These are phyloP conservation scores for Sericinus montela DNA, from an alignment of 2,888 invertebrate genomes.

Conservation along the genomic window DNA sequence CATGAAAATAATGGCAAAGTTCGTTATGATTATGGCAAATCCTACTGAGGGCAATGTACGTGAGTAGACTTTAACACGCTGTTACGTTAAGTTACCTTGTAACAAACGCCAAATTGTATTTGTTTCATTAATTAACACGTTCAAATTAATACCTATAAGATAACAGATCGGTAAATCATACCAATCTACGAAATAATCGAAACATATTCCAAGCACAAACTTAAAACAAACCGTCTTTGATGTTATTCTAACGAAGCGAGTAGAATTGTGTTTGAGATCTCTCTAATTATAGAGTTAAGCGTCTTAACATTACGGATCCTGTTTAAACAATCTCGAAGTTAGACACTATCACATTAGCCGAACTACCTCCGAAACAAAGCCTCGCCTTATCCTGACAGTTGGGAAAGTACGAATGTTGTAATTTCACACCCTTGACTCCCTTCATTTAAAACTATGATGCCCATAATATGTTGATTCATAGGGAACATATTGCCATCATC, in stretches of 20 bases:
- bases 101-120: no score
- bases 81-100: no score
- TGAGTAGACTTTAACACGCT: no score
- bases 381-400: conserved; percentile 13
- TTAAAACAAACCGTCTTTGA: conserved; percentile 40
- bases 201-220: conserved; percentile 19
- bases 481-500: no score
- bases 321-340: conserved; percentile 58
- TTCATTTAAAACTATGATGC: background rate
- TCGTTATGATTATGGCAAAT: no score
- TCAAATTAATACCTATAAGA: no score
- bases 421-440: conserved; percentile 8
- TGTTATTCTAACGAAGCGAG: conserved; percentile 50
- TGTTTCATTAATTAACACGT: no score
- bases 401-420: conserved; percentile 1
- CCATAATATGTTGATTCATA: background rate
- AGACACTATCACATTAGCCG: conserved; percentile 36
- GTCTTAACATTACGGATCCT: conserved; percentile 62
- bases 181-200: conserved; percentile 11
- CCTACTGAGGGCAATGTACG: no score
- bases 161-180: no score
- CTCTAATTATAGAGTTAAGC: conserved; percentile 68
- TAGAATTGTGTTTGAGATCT: conserved; percentile 64
- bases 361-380: conserved; percentile 36
- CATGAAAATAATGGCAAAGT: no score